Conservation (phyloP, 2,797 vertebrate species). For the Neosalanx taihuensis region DNA sequence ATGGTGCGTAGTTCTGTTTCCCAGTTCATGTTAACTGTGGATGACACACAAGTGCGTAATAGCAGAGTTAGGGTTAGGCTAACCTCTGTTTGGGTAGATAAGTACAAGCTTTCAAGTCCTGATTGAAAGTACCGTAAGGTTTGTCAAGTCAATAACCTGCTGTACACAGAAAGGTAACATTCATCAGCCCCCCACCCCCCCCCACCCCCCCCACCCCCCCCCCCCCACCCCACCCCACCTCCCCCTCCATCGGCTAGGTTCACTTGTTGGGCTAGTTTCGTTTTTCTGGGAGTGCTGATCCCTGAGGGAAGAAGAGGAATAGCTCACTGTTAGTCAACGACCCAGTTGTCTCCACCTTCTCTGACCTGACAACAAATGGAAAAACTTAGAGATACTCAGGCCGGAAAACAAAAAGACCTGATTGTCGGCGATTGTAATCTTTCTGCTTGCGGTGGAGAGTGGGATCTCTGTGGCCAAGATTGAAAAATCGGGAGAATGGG, state of each 20-base stretch:
- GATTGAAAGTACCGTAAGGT: too few species aligned
- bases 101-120: too few species aligned
- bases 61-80: too few species aligned
- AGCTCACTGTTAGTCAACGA: constrained; percentile 6
- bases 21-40: too few species aligned
- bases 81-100: too few species aligned
- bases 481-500: background rate
- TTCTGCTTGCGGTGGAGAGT: background rate
- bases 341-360: constrained; percentile 5
- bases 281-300: background rate
- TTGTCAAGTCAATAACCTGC: too few species aligned
- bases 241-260: background rate
- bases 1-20: too few species aligned
- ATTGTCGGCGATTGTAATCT: background rate
- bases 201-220: too few species aligned
- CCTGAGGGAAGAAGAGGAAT: background rate
- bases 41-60: too few species aligned
- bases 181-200: too few species aligned
- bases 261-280: background rate
- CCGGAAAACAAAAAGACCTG: background rate
- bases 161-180: too few species aligned
- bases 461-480: background rate
- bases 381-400: background rate
- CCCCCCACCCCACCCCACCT: too few species aligned
- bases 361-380: constrained; percentile 20